These are phyloP conservation scores for Cheilosia vulpina DNA, from an alignment of 2,888 invertebrate genomes.

Conservation along the genomic window DNA sequence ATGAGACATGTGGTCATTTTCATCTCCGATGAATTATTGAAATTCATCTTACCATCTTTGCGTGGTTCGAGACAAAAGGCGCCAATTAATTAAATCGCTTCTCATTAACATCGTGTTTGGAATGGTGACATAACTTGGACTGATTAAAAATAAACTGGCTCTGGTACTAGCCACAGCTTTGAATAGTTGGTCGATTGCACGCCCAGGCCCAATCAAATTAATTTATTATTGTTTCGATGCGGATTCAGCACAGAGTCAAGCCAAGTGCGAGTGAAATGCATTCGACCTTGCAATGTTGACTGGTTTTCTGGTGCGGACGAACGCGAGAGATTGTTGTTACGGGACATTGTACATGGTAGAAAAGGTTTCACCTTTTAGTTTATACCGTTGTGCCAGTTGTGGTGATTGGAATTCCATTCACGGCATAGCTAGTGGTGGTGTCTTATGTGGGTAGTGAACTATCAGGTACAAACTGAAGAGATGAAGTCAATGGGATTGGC, in stretches of 20 bases:
- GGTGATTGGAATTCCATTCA: conserved; percentile 63
- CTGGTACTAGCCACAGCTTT: not conserved
- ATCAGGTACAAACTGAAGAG: conserved; percentile 54
- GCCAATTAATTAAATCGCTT: conserved; percentile 39
- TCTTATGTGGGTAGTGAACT: conserved; percentile 56
- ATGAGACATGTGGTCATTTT: not conserved
- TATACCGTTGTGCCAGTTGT: not conserved
- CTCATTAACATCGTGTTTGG: not conserved
- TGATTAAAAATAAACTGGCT: conserved; percentile 24
- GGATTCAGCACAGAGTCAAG: conserved; percentile 26
- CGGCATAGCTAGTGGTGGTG: conserved; percentile 6
- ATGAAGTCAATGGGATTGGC: conserved; percentile 38
- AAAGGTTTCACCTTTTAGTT: conserved; percentile 68
- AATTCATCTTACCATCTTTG: conserved; percentile 1
- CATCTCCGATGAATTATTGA: not conserved
- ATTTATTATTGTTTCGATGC: conserved; percentile 48
- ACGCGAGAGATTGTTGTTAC: conserved; percentile 62
- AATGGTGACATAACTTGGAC: conserved; percentile 44
- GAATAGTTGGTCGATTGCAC: conserved; percentile 38
- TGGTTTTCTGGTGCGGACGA: conserved; percentile 45
- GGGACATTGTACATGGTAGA: conserved; percentile 20
- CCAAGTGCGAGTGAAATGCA: conserved; percentile 46
- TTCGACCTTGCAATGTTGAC: conserved; percentile 74
- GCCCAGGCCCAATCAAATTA: conserved; percentile 45
- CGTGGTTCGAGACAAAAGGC: not conserved